These are phyloP conservation scores for Trichogramma pretiosum DNA, from an alignment of 1,140 invertebrate species.

Conservation along the genomic window DNA sequence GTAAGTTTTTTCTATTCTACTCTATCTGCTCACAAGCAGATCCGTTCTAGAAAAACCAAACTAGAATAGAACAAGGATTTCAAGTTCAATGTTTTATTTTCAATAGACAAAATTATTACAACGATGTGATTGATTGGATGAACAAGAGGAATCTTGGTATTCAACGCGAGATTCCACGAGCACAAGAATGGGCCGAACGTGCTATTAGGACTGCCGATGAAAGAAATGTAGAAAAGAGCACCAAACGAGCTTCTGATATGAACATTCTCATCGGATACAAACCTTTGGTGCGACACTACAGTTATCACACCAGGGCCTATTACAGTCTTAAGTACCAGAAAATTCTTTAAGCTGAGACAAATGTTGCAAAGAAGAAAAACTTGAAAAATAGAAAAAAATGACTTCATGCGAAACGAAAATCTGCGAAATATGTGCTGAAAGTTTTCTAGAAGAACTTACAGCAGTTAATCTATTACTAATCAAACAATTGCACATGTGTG, in stretches of 20 bases:
- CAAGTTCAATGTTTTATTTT: no score
- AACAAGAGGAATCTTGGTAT: constrained; percentile 64
- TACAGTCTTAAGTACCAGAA: constrained; percentile 43
- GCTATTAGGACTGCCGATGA: constrained; percentile 59
- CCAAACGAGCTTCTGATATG: constrained; percentile 37
- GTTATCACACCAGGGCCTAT: constrained; percentile 42
- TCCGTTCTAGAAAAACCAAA: background rate
- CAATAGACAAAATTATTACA: constrained; percentile 65
- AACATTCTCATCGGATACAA: constrained; percentile 36
- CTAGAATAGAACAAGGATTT: no score
- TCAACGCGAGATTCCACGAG: constrained; percentile 57
- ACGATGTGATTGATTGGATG: constrained; percentile 73
- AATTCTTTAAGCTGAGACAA: constrained; percentile 38
- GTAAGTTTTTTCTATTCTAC: constrained; percentile 20
- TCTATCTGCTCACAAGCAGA: constrained; percentile 12
- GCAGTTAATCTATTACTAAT: no score
- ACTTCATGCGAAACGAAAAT: no score
- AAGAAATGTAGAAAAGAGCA: constrained; percentile 37
- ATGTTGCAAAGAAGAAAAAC: no score
- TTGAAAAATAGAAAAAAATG: no score
- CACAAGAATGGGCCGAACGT: constrained; percentile 75
- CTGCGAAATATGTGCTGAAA: no score
- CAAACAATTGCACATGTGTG: no score
- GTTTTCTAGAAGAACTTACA: no score
- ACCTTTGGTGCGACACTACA: constrained; percentile 35